A percentile compares a stretch with the other conserved stretches of the same genome.
Conservation (phyloP, 2,888 invertebrate genomes). For the Homarus gammarus region DNA sequence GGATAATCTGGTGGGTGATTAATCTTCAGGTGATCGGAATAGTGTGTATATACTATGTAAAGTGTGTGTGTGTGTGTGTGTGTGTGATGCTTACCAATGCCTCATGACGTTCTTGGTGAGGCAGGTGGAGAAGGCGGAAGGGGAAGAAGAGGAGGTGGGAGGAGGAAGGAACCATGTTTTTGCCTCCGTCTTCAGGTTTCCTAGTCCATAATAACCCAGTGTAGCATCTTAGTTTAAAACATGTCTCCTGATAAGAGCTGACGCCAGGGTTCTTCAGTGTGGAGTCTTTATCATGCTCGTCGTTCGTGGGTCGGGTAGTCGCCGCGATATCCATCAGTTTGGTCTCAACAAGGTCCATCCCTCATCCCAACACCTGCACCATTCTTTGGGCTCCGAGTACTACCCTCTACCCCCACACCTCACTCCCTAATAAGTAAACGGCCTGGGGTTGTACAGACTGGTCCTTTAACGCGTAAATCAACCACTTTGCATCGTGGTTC, state of each 20-base stretch:
- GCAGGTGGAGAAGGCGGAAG: neutral
- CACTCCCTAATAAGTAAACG: slow-evolving; percentile 21
- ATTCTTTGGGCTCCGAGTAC: slow-evolving; percentile 8
- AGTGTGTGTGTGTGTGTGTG: too few relatives aligned
- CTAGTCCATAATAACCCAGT: slow-evolving; percentile 34
- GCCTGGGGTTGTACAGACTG: slow-evolving; percentile 10
- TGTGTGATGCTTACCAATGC: too few relatives aligned
- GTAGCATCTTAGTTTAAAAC: slow-evolving; percentile 65
- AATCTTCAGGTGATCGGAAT: too few relatives aligned
- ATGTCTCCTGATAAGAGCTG: slow-evolving; percentile 54
- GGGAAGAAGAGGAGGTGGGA: neutral
- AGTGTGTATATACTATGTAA: too few relatives aligned
- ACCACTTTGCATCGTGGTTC: slow-evolving; percentile 58
- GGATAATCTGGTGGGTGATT: too few relatives aligned
- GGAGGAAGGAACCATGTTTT: neutral
- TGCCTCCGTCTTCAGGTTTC: slow-evolving; percentile 29
- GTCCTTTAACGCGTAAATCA: slow-evolving; percentile 51
- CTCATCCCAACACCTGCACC: slow-evolving; percentile 54
- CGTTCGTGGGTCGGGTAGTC: slow-evolving; percentile 47
- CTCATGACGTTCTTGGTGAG: too few relatives aligned
- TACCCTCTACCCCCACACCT: neutral
- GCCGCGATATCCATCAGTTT: slow-evolving; percentile 65
- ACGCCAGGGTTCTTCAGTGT: slow-evolving; percentile 42
- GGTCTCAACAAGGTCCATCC: slow-evolving; percentile 61
- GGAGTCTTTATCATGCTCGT: slow-evolving; percentile 54